These are phyloP conservation scores for Dendrolimus houi DNA, from an alignment of 2,888 invertebrate species.

Conservation along the genomic window DNA sequence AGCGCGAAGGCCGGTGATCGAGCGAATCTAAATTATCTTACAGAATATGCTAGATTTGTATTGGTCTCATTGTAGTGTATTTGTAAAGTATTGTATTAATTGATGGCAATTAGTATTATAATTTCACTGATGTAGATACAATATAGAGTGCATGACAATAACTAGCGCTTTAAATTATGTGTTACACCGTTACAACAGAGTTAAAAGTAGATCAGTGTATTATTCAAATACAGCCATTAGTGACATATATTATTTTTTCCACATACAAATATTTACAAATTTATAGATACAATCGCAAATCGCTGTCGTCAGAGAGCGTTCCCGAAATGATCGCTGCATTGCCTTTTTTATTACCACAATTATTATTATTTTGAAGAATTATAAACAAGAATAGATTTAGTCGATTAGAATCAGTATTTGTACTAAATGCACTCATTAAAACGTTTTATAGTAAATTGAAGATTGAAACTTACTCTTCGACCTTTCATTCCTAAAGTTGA, in stretches of 20 bases:
- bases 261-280: no score
- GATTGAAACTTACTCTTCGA: no score
- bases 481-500: constrained; percentile 5
- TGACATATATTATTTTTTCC: no score
- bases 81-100: constrained; percentile 8
- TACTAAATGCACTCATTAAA: constrained; percentile 27
- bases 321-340: no score
- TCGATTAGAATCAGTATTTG: constrained; percentile 2
- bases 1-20: no score
- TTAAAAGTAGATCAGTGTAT: no score
- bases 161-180: constrained; percentile 55
- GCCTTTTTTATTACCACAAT: no score
- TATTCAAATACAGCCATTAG: no score
- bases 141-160: constrained; percentile 71
- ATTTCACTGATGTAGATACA: constrained; percentile 22
- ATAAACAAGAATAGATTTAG: constrained; percentile 13
- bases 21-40: no score
- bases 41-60: constrained; percentile 5
- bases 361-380: no score
- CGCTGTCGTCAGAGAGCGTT: no score
- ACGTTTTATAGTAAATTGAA: constrained; percentile 1
- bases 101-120: constrained; percentile 15
- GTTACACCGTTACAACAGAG: constrained; percentile 23
- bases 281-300: no score
- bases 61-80: constrained; percentile 47